Evolutionary conservation across 2,888 invertebrate species (phyloP).

Genomic region (Hoplodrina blanda): DNA sequence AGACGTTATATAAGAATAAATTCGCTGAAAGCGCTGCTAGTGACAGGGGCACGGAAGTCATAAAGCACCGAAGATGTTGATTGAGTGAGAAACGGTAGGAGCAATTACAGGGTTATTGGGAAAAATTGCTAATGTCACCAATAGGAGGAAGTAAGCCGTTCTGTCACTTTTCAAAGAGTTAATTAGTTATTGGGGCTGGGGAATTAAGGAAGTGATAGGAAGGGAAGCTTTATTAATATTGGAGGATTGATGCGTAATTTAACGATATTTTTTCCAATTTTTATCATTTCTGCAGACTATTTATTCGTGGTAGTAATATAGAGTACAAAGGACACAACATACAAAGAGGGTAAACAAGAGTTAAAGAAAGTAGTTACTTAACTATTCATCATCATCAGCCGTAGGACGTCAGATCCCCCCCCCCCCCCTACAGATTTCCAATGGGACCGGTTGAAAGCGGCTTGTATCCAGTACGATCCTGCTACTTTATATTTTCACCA

Average conservation of each 20-base stretch:
- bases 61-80: constrained; percentile 78
- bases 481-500: no score
- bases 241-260: constrained; percentile 6
- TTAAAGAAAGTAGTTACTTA: no score
- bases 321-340: no score
- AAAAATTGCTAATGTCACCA: constrained; percentile 81
- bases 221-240: constrained; percentile 44
- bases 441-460: no score
- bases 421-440: no score
- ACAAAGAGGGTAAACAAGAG: no score
- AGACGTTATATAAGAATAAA: constrained; percentile 73
- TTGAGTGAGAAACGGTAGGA: constrained; percentile 78
- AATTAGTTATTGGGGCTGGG: constrained; percentile 72
- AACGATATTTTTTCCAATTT: not conserved
- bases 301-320: no score
- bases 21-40: constrained; percentile 73
- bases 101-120: constrained; percentile 79
- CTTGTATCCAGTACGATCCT: no score
- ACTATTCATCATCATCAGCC: no score
- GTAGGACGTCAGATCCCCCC: no score
- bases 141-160: constrained; percentile 41
- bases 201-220: constrained; percentile 58
- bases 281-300: not conserved
- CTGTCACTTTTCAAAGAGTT: constrained; percentile 71
- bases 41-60: constrained; percentile 72